A percentile compares a stretch with the other conserved stretches of the same genome.
Evolutionary conservation across 2,113 vertebrate species (phyloP).

Genomic region (rabbit (Oryctolagus cuniculus)): mOryCun1.1 NC_091439.1:15942001-15942500

Average conservation of each 20-base stretch:
- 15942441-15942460: too few relatives aligned
- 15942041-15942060: conserved; percentile 28
- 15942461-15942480: too few relatives aligned
- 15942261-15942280: not conserved
- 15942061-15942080: not conserved
- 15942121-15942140: not conserved
- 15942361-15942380: too few relatives aligned
- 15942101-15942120: not conserved
- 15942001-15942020: conserved; percentile 4
- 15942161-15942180: not conserved
- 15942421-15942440: too few relatives aligned
- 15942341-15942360: too few relatives aligned
- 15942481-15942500: too few relatives aligned
- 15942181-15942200: not conserved
- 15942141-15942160: not conserved
- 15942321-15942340: not conserved
- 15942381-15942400: too few relatives aligned
- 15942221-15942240: not conserved
- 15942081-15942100: not conserved
- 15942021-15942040: conserved; percentile 1
- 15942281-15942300: not conserved
- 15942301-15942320: not conserved
- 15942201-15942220: not conserved
- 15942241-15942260: not conserved
- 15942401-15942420: too few relatives aligned